Percentiles rank a stretch among this genome's conserved stretches.
These are phyloP conservation scores for Osmerus mordax DNA, from an alignment of 2,113 vertebrate genomes.

Conservation along the genomic window DNA sequence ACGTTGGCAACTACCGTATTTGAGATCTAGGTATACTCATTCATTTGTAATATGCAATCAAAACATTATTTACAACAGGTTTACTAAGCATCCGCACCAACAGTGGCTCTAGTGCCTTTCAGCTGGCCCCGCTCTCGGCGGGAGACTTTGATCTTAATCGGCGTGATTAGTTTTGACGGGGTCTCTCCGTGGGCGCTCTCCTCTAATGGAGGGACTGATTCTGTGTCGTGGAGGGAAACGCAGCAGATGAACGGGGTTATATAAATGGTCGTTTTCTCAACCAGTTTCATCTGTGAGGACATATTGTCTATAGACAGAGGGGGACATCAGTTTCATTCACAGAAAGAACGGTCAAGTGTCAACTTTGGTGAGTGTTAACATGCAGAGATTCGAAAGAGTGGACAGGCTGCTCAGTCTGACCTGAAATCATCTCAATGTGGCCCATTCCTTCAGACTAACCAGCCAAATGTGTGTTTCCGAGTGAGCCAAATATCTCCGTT, in stretches of 20 bases:
- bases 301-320: not conserved
- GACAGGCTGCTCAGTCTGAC: no score
- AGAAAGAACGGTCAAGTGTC: not conserved
- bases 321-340: not conserved
- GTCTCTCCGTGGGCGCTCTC: conserved; percentile 88
- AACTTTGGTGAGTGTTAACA: not conserved
- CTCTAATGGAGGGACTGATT: conserved; percentile 91
- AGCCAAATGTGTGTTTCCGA: not conserved
- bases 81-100: conserved; percentile 24
- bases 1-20: no score
- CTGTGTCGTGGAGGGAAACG: conserved; percentile 84
- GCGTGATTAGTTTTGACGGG: conserved; percentile 95
- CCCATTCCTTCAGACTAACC: no score
- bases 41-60: not conserved
- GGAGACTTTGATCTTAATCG: conserved; percentile 94
- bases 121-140: conserved; percentile 82
- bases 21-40: not conserved
- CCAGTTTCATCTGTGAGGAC: conserved; percentile 42
- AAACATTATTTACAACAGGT: not conserved
- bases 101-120: conserved; percentile 77
- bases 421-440: no score
- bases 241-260: conserved; percentile 88
- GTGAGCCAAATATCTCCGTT: not conserved
- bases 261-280: conserved; percentile 84
- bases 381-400: not conserved